phyloP scores from a whole-genome alignment of 1,140 invertebrate species.

The Asobara japonica region DNA sequence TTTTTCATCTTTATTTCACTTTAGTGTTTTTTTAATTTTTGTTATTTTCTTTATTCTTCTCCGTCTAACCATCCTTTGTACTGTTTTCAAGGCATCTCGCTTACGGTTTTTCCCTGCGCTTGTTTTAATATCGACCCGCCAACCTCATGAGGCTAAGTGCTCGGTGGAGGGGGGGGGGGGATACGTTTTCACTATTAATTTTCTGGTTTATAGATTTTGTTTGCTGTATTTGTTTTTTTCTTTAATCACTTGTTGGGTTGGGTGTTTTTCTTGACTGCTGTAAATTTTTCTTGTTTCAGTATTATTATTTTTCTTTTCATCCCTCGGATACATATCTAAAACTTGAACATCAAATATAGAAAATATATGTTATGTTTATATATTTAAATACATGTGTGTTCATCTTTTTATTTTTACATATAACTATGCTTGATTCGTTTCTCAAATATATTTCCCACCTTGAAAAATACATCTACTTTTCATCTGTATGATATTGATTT shows the following conservation, averaged over 20 bases:
- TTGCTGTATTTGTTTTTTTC: neutral
- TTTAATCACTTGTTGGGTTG: neutral
- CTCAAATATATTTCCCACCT: neutral
- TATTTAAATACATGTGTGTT: slow-evolving; percentile 55
- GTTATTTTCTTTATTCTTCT: slow-evolving; percentile 40
- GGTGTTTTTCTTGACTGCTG: slow-evolving; percentile 20
- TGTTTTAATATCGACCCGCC: slow-evolving; percentile 28
- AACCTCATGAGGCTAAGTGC: slow-evolving; percentile 5
- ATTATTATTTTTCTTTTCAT: slow-evolving; percentile 40
- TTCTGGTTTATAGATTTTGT: neutral
- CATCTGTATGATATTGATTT: slow-evolving; percentile 26
- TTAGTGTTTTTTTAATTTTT: too few species aligned
- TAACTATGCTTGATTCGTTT: slow-evolving; percentile 38
- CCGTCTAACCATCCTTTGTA: slow-evolving; percentile 64
- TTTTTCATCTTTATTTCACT: slow-evolving; percentile 21
- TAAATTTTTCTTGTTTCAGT: slow-evolving; percentile 22
- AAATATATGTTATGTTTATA: slow-evolving; percentile 64
- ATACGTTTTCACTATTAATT: slow-evolving; percentile 10
- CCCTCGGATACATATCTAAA: slow-evolving; percentile 62
- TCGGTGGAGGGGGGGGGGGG: slow-evolving; percentile 13
- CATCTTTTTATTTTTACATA: slow-evolving; percentile 19
- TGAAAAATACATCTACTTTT: slow-evolving; percentile 32
- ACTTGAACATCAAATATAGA: slow-evolving; percentile 65
- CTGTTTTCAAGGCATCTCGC: slow-evolving; percentile 69
- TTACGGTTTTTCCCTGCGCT: slow-evolving; percentile 63